phyloP scores from a whole-genome alignment of 2,797 vertebrate species.

The Echiichthys vipera region DNA sequence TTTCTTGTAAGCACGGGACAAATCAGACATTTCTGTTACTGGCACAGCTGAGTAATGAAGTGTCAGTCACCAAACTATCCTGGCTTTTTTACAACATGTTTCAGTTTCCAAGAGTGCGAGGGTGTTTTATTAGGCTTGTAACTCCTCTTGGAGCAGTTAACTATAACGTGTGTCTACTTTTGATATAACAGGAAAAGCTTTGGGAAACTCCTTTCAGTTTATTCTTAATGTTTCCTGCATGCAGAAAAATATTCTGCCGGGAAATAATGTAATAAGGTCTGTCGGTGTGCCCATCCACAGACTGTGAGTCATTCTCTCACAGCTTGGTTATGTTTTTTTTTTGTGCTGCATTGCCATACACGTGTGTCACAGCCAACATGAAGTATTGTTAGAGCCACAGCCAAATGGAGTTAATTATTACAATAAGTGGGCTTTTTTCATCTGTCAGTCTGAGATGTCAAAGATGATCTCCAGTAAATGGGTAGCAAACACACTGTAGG shows the following conservation, averaged over 20 bases:
- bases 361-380: slow-evolving; percentile 34
- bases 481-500: slow-evolving; percentile 3
- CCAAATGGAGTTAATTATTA: slow-evolving; percentile 23
- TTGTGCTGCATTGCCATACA: slow-evolving; percentile 33
- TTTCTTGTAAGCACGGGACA: slow-evolving; percentile 17
- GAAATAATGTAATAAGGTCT: slow-evolving; percentile 61
- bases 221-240: slow-evolving; percentile 59
- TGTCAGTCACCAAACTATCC: slow-evolving; percentile 5
- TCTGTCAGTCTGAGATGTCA: slow-evolving; percentile 5
- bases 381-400: slow-evolving; percentile 23
- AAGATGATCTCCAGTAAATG: slow-evolving; percentile 4
- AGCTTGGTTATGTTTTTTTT: slow-evolving; percentile 25
- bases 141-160: slow-evolving; percentile 24
- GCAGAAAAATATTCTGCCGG: slow-evolving; percentile 56
- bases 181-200: slow-evolving; percentile 8
- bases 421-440: not conserved
- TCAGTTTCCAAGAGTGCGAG: slow-evolving; percentile 36
- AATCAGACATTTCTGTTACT: slow-evolving; percentile 32
- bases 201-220: slow-evolving; percentile 42
- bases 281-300: slow-evolving; percentile 53
- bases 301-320: slow-evolving; percentile 70
- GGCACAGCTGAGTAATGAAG: slow-evolving; percentile 50
- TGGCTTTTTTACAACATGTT: slow-evolving; percentile 11
- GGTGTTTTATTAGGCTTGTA: slow-evolving; percentile 47
- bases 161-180: slow-evolving; percentile 13